These are phyloP conservation scores for Barbus barbus DNA, from an alignment of 2,113 vertebrate genomes.

Conservation along the genomic window DNA sequence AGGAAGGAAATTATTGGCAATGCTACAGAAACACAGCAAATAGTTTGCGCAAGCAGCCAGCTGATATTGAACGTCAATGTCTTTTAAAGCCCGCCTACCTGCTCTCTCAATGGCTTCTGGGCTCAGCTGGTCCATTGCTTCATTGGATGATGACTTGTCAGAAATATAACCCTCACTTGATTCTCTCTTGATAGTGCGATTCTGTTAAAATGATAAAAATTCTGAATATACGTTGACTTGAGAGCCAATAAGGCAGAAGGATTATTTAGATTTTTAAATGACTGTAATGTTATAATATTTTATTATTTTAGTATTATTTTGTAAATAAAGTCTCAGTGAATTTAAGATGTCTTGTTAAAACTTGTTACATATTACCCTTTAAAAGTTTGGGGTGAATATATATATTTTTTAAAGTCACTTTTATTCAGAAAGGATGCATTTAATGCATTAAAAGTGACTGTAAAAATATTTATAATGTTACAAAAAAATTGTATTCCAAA, in stretches of 20 bases:
- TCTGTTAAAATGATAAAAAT: constrained; percentile 78
- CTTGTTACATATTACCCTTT: background rate
- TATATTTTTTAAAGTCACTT: background rate
- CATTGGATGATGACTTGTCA: constrained; percentile 75
- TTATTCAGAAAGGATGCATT: background rate
- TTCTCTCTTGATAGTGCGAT: constrained; percentile 68
- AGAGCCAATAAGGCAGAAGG: background rate
- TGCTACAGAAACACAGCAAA: constrained; percentile 23
- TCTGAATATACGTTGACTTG: constrained; percentile 48
- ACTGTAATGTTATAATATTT: background rate
- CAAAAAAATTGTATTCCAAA: background rate
- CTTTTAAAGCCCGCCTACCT: constrained; percentile 70
- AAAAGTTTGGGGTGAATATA: background rate
- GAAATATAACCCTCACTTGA: constrained; percentile 72
- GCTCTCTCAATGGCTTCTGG: constrained; percentile 73
- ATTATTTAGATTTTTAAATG: background rate
- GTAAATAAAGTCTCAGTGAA: background rate
- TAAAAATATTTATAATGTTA: background rate
- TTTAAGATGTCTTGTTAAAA: background rate
- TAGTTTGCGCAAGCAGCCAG: constrained; percentile 30
- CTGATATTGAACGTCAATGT: background rate
- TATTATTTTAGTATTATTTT: background rate
- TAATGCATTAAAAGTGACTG: background rate
- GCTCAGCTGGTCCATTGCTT: constrained; percentile 74
- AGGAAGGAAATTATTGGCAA: background rate